Conservation (phyloP, 1,140 invertebrate species). For the Paramacrobiotus metropolitanus region DNA sequence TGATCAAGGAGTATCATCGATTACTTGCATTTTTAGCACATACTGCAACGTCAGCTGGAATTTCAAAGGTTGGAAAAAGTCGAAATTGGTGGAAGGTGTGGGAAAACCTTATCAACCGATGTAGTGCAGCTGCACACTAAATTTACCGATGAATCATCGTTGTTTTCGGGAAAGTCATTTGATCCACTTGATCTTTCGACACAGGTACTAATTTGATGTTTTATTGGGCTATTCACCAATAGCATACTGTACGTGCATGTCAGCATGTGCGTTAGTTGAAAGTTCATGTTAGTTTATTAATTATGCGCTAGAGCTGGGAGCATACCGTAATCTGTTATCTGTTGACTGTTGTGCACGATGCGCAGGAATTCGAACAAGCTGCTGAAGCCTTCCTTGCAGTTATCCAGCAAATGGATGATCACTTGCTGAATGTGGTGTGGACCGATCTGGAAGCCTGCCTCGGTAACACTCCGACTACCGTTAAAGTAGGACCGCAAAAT, state of each 20-base stretch:
- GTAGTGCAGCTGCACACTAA: slow-evolving; percentile 50
- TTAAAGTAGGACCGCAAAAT: background rate
- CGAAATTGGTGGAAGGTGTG: slow-evolving; percentile 73
- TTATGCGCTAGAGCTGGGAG: no score
- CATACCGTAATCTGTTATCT: no score
- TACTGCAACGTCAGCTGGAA: slow-evolving; percentile 30
- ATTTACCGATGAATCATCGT: slow-evolving; percentile 61
- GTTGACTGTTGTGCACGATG: no score
- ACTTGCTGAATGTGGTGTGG: background rate
- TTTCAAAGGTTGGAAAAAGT: slow-evolving; percentile 84
- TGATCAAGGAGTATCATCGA: no score
- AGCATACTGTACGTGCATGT: background rate
- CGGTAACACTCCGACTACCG: background rate
- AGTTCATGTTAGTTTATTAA: no score
- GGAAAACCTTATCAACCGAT: slow-evolving; percentile 44
- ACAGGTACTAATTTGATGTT: background rate
- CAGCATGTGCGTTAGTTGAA: no score
- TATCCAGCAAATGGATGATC: background rate
- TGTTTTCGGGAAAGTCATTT: slow-evolving; percentile 34
- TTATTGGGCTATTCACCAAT: no score
- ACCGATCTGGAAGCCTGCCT: background rate
- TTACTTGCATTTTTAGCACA: background rate
- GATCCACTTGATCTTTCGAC: background rate
- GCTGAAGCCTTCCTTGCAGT: background rate
- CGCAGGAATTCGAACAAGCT: background rate